Evolutionary conservation across 2,113 vertebrate species (phyloP).

Genomic region (Hydrolagus affinis): DNA sequence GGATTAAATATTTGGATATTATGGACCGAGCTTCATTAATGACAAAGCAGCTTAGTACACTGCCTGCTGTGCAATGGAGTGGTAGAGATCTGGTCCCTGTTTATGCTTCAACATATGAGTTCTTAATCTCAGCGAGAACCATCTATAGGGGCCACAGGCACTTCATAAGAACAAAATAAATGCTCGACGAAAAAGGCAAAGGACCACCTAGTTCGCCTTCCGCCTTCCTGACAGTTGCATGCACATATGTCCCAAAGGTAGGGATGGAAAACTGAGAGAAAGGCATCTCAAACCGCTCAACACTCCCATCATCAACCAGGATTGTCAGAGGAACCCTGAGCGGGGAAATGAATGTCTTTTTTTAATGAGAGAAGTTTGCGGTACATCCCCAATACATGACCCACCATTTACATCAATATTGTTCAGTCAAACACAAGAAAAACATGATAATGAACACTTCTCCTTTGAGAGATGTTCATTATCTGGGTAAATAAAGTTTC

Average conservation of each 20-base stretch:
- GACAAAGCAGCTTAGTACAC: background rate
- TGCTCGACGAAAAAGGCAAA: too few relatives aligned
- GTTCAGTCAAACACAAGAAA: slow-evolving; percentile 38
- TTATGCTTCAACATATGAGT: background rate
- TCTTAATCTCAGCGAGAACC: background rate
- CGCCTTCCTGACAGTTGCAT: too few relatives aligned
- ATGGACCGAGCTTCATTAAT: too few relatives aligned
- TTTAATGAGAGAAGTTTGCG: background rate
- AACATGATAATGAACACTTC: slow-evolving; percentile 12
- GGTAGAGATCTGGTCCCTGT: background rate
- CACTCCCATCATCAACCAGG: background rate
- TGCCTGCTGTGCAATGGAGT: background rate
- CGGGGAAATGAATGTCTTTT: background rate
- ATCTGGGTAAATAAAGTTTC: too few relatives aligned
- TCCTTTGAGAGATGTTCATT: too few relatives aligned
- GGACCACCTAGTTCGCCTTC: too few relatives aligned
- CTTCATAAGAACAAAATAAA: too few relatives aligned
- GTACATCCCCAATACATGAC: background rate
- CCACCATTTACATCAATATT: background rate
- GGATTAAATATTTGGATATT: too few relatives aligned
- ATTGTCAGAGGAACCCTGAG: background rate
- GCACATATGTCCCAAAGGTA: too few relatives aligned
- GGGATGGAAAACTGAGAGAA: background rate
- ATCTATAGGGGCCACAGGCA: background rate
- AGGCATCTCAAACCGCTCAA: background rate